Evolutionary conservation across 2,888 invertebrate species (phyloP), one percentile per base, ranked within the genome.

Genomic region (Eumacrocentrus americanus): DNA sequence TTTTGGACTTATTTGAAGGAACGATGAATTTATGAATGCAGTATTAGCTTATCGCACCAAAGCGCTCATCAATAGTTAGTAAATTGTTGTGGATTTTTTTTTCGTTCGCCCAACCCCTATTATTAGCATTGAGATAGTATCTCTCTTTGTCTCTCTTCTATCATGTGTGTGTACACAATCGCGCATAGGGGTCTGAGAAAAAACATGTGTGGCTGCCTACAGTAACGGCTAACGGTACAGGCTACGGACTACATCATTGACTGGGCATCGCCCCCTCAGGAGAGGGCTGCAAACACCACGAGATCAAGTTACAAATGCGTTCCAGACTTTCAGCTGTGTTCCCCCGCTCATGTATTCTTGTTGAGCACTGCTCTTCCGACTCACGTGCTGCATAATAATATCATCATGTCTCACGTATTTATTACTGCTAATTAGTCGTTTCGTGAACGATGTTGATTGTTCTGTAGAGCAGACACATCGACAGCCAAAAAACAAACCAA

Each of bases 1-100:
- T 79, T 72, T 59, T 80, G 68, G 79, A 80, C 34, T 63, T 80
- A 20, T 79, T 80, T 62, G 80, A 80, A 62, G 73, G 67, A 18
- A 70, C 77, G 18, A 75, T 80, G 72, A 80, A 78, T 67, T 54
- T 78, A 42, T 76, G 58, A 75, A 29, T 53, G 11, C 25, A 37
- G 38, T 47, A 18, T 18, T 44, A 57, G 16, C 14, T 22, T 12
- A 12, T 46, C 23, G 6, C 18, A 42, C 20, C 6, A 16, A 18
- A 42, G 2, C 7, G 9, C 20, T 42, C 20, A 3, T 18, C 18
- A 48, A 7, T 29, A 47, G 9, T 9, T 34, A 16, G 14, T 16
- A 16, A 29, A 48, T 29, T 48, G 18, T 18, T 25, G 16, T 48
- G 12, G 11, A 34, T 34, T 11, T 18, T 20, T 50, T 35, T 12